phyloP scores from a whole-genome alignment of 2,113 vertebrate species.

The Charadrius vociferus region DNA sequence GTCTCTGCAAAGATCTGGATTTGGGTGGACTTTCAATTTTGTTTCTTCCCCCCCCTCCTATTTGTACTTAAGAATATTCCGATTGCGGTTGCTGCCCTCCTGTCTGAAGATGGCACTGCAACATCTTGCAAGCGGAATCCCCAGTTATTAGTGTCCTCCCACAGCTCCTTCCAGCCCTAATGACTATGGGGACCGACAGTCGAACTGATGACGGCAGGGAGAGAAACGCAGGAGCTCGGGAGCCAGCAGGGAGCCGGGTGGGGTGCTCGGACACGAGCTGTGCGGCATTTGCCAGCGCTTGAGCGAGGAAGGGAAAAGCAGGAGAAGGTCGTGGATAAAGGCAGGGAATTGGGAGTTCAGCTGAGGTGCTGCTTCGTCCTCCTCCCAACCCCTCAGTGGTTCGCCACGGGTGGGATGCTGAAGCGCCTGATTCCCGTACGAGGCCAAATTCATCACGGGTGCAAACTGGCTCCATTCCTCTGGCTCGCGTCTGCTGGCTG shows the following conservation, averaged over 20 bases:
- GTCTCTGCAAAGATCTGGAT: neutral
- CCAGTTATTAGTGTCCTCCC: rapidly evolving
- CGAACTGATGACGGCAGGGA: neutral
- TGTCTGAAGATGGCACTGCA: constrained; percentile 70
- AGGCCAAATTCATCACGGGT: neutral
- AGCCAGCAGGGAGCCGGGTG: neutral
- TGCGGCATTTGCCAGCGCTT: neutral
- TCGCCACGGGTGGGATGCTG: neutral
- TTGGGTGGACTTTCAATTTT: neutral
- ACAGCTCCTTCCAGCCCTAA: neutral
- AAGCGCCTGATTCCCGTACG: rapidly evolving
- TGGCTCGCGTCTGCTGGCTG: neutral
- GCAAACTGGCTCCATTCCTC: neutral
- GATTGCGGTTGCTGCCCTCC: neutral
- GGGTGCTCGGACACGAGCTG: neutral
- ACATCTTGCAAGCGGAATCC: neutral
- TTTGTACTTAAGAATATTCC: rapidly evolving
- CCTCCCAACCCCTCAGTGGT: neutral
- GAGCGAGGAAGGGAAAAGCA: neutral
- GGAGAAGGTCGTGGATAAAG: neutral
- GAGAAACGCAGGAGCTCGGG: neutral
- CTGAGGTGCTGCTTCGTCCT: neutral
- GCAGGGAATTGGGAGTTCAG: neutral
- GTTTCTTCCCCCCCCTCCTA: rapidly evolving
- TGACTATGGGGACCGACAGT: neutral